Conservation (phyloP, 2,888 invertebrate genomes). For the Hypomecis punctinalis region DNA sequence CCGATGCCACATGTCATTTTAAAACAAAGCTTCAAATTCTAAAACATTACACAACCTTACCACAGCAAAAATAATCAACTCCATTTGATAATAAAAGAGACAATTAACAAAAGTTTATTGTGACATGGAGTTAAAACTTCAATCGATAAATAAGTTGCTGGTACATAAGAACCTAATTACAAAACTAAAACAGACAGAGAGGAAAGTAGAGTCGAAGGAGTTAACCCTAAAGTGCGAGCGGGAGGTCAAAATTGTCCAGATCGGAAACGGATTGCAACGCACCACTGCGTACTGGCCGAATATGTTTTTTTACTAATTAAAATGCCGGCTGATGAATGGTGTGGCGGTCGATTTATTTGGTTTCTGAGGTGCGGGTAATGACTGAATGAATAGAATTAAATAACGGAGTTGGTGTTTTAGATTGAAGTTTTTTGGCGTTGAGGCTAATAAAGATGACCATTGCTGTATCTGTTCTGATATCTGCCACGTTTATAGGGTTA, state of each 20-base stretch:
- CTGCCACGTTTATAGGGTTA: too few species aligned
- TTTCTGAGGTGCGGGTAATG: slow-evolving; percentile 56
- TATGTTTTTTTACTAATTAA: slow-evolving; percentile 79
- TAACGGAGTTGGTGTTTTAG: slow-evolving; percentile 17
- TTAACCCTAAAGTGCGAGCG: slow-evolving; percentile 46
- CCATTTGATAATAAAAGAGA: not conserved
- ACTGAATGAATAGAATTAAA: slow-evolving; percentile 45
- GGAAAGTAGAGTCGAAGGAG: slow-evolving; percentile 30
- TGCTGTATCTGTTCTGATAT: not conserved
- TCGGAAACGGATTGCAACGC: slow-evolving; percentile 82
- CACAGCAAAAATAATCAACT: slow-evolving; percentile 2
- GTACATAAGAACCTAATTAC: slow-evolving; percentile 82
- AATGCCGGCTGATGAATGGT: slow-evolving; percentile 77
- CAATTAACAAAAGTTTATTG: not conserved
- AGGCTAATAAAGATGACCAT: not conserved
- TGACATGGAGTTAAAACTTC: slow-evolving; percentile 16
- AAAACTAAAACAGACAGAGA: slow-evolving; percentile 56
- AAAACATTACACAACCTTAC: slow-evolving; percentile 18
- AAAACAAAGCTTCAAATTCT: slow-evolving; percentile 67
- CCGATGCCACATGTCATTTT: slow-evolving; percentile 80
- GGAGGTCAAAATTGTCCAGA: slow-evolving; percentile 56
- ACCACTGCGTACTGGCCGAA: slow-evolving; percentile 77
- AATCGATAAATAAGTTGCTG: slow-evolving; percentile 25
- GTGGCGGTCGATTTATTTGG: slow-evolving; percentile 72
- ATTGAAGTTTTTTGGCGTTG: not conserved